Conservation (phyloP, 2,797 vertebrate genomes). For the Nasua narica region DNA sequence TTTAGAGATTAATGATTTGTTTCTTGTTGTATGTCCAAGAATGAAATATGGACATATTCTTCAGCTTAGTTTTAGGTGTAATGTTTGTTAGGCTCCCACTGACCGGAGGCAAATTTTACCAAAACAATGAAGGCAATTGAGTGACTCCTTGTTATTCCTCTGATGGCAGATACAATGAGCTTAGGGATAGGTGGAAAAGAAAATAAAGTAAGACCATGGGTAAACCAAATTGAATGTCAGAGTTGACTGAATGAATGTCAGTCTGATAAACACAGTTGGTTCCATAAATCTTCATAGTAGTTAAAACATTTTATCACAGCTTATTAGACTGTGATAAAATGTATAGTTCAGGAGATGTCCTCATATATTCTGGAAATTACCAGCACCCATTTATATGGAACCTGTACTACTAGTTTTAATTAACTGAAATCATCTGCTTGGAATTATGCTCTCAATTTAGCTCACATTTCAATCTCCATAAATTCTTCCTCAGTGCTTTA, state of each 20-base stretch:
- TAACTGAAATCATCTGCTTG: conserved; percentile 78
- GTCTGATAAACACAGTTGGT: conserved; percentile 40
- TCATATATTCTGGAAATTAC: conserved; percentile 75
- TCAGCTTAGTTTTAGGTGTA: background rate
- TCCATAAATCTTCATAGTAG: conserved; percentile 50
- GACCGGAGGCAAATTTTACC: background rate
- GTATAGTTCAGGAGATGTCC: conserved; percentile 62
- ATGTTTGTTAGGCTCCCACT: background rate
- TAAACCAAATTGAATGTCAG: background rate
- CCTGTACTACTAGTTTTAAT: conserved; percentile 75
- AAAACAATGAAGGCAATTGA: background rate
- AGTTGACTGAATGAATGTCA: background rate
- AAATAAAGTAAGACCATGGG: background rate
- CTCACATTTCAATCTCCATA: conserved; percentile 79
- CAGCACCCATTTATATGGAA: conserved; percentile 72
- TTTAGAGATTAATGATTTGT: background rate
- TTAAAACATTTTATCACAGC: conserved; percentile 67
- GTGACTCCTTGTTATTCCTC: background rate
- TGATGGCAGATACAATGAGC: background rate
- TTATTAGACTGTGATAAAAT: conserved; percentile 74
- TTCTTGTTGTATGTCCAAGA: background rate
- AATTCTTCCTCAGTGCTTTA: conserved; percentile 64
- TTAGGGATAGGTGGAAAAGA: background rate
- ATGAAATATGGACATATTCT: background rate
- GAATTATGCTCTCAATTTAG: conserved; percentile 75